phyloP scores from a whole-genome alignment of 2,888 invertebrate genomes.

The Chrysina gloriosa region DNA sequence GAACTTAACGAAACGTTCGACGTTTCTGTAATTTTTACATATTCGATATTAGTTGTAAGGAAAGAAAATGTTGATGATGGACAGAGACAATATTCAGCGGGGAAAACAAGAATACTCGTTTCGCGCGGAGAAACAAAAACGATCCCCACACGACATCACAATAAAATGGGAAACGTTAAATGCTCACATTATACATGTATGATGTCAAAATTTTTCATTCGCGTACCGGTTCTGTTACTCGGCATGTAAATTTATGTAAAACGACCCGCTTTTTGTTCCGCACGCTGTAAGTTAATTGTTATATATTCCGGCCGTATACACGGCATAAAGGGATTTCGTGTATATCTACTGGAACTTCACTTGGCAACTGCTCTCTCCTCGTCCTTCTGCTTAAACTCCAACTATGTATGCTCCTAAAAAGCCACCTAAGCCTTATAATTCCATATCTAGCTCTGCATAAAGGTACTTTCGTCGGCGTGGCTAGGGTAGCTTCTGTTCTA shows the following conservation, averaged over 20 bases:
- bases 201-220: slow-evolving; percentile 60
- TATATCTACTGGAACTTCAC: slow-evolving; percentile 29
- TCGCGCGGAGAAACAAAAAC: too few relatives aligned
- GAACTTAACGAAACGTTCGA: neutral
- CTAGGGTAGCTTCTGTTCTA: too few relatives aligned
- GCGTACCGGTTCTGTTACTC: slow-evolving; percentile 58
- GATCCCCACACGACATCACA: slow-evolving; percentile 40
- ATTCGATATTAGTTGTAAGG: too few relatives aligned
- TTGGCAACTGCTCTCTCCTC: slow-evolving; percentile 38
- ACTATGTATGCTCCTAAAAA: slow-evolving; percentile 41
- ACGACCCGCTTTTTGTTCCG: slow-evolving; percentile 60
- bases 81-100: too few relatives aligned
- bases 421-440: slow-evolving; percentile 29
- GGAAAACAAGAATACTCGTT: too few relatives aligned
- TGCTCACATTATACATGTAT: slow-evolving; percentile 58
- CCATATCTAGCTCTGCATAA: slow-evolving; percentile 33
- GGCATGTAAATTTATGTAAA: slow-evolving; percentile 64
- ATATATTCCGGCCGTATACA: slow-evolving; percentile 57
- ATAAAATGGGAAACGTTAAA: slow-evolving; percentile 59
- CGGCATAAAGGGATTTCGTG: slow-evolving; percentile 51
- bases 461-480: neutral
- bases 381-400: slow-evolving; percentile 10
- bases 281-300: slow-evolving; percentile 61
- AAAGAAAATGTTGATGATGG: too few relatives aligned
- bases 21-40: neutral